Base-by-base conservation (phyloP, 2,113 vertebrate species). In the Arizona elegans region DNA sequence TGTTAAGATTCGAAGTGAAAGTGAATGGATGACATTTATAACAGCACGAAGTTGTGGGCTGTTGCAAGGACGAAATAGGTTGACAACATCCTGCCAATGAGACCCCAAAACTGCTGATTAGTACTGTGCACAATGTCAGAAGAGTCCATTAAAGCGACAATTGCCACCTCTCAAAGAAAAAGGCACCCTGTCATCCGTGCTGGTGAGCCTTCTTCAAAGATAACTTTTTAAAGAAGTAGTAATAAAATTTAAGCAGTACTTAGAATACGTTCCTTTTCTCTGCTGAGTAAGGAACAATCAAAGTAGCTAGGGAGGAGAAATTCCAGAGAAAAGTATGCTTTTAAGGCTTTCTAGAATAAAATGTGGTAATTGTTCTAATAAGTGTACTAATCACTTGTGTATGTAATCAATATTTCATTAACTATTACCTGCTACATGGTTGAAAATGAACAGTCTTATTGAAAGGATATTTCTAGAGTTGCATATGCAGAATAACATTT, bases 381-480 rank as follows among this genome's bases (percentile, higher is more conserved):
- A 92, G 17, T 92, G 94, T 94, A 54, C 70, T 92, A 65, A 90
- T 0, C 19, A 89, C 92, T 86, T 95, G 19, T 15, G 19, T 95
- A 94, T 92, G n/a, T 95, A 94, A 94, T 94, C 0, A 26, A 24
- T 85, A 93, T 93, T 89, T 93, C 91, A 81, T 95, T 94, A 92
- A 81, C 55, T 94, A 89, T 95, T 93, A 92, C 88, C 91, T 24
- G 81, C 9, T 50, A 17, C 90, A 29, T 26, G 13, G 24, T 53
- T 29, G 33, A 88, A 91, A 95, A 93, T 38, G 62, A 93, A 58
- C 88, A 94, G 70, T 21, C 86, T 62, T 53, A 88, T 92, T 91
- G 90, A 29, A 23, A 29, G 85, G 11, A 47, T 88, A 13, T 86
- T 90, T 9, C 91, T 87, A 94, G 81, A 3, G 54, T 94, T 94